Percentiles rank a stretch among this genome's conserved stretches.
phyloP scores from a whole-genome alignment of 2,113 vertebrate genomes.

The Hassar affinis region DNA sequence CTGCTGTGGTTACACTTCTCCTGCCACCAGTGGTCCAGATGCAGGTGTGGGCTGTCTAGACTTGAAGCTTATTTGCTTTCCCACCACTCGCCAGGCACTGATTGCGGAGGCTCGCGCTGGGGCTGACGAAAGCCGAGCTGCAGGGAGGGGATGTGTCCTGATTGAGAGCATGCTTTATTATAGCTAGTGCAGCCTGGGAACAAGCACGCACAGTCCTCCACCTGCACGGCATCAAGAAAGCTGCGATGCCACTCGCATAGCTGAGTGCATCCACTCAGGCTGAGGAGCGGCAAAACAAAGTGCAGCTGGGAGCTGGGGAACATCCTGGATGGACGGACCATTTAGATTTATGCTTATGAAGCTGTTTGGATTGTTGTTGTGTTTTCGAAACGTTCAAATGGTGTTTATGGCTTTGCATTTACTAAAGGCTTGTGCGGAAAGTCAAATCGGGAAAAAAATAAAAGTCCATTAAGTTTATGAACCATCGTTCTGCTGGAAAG shows the following conservation, averaged over 20 bases:
- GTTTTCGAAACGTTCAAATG: background rate
- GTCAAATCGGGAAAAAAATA: background rate
- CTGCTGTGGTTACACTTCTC: slow-evolving; percentile 41
- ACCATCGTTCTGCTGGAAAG: background rate
- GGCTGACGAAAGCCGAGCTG: slow-evolving; percentile 50
- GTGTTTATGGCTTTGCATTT: slow-evolving; percentile 1
- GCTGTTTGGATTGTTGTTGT: background rate
- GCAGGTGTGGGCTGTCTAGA: slow-evolving; percentile 73
- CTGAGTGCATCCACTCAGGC: slow-evolving; percentile 46
- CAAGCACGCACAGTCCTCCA: slow-evolving; percentile 71
- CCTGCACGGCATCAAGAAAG: slow-evolving; percentile 67
- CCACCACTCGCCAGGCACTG: slow-evolving; percentile 68
- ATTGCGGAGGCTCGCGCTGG: slow-evolving; percentile 68
- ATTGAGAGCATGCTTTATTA: slow-evolving; percentile 78
- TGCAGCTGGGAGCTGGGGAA: slow-evolving; percentile 52
- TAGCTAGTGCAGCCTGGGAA: slow-evolving; percentile 63
- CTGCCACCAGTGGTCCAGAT: slow-evolving; percentile 57
- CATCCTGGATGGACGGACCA: background rate
- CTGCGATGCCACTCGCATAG: slow-evolving; percentile 50
- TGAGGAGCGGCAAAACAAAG: slow-evolving; percentile 21
- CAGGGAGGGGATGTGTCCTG: slow-evolving; percentile 71
- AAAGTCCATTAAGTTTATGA: slow-evolving; percentile 38
- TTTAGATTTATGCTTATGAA: background rate
- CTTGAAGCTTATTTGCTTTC: slow-evolving; percentile 77
- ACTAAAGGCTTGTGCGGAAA: background rate